phyloP scores from a whole-genome alignment of 2,113 vertebrate species.

The Glaucomys volans region DNA sequence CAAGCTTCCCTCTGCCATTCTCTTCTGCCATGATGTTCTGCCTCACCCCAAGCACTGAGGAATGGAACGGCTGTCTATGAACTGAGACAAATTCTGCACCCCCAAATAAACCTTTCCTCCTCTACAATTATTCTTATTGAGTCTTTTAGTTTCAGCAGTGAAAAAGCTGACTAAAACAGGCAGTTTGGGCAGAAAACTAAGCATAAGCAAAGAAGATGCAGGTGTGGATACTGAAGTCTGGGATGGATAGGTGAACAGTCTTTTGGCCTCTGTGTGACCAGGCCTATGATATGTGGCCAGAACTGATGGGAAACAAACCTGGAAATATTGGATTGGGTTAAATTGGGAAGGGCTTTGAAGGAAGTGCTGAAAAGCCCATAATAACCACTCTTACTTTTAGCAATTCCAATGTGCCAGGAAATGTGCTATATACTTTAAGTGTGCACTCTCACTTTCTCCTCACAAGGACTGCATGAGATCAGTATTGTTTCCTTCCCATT shows the following conservation, averaged over 20 bases:
- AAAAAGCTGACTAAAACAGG: too few relatives aligned
- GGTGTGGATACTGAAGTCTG: neutral
- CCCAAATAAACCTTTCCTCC: too few relatives aligned
- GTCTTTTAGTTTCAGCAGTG: too few relatives aligned
- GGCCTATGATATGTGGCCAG: neutral
- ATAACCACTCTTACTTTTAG: conserved; percentile 16
- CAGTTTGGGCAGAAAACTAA: neutral
- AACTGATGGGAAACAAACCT: neutral
- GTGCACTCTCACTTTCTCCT: conserved; percentile 20
- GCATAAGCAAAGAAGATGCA: neutral
- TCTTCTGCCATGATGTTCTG: too few relatives aligned
- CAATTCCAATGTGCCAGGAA: conserved; percentile 1
- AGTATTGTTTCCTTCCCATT: conserved; percentile 47
- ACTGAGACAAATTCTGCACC: too few relatives aligned
- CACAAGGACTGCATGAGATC: neutral
- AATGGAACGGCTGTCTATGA: too few relatives aligned
- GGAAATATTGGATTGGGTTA: neutral
- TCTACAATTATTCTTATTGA: too few relatives aligned
- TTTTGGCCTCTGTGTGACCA: neutral
- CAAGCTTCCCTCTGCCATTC: too few relatives aligned
- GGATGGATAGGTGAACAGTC: neutral
- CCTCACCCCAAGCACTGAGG: too few relatives aligned
- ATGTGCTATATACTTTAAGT: neutral
- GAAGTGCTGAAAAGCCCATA: neutral
- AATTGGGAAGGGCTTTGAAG: neutral